phyloP scores from a whole-genome alignment of 1,140 invertebrate species.

The Drosophila malerkotliana region DNA sequence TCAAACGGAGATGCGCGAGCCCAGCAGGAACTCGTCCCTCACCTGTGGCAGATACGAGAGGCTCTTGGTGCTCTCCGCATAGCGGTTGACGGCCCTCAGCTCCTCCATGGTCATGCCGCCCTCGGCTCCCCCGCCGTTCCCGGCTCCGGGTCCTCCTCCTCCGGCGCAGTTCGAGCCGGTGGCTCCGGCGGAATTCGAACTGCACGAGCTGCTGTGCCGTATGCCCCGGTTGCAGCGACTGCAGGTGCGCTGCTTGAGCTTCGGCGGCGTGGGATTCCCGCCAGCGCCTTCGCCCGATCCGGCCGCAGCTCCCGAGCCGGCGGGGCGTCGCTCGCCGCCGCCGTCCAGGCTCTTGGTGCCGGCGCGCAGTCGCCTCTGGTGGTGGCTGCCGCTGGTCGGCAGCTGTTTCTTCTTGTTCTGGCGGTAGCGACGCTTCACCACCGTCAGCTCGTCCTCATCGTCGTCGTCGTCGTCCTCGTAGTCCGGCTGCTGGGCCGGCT shows the following conservation, averaged over 20 bases:
- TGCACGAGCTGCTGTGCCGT: slow-evolving; percentile 86
- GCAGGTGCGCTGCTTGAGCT: slow-evolving; percentile 67
- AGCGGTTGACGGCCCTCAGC: slow-evolving; percentile 92
- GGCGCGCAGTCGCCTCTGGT: slow-evolving; percentile 70
- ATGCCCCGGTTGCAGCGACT: slow-evolving; percentile 80
- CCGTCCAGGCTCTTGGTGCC: slow-evolving; percentile 77
- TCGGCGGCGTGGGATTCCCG: slow-evolving; percentile 30
- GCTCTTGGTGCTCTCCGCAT: slow-evolving; percentile 96
- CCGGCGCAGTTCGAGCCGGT: slow-evolving; percentile 83
- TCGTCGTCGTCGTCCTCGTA: slow-evolving; percentile 75
- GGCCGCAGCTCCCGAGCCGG: slow-evolving; percentile 19
- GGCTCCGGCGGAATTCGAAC: slow-evolving; percentile 86
- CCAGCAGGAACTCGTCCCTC: slow-evolving; percentile 84
- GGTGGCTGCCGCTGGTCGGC: slow-evolving; percentile 53
- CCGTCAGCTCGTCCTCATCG: slow-evolving; percentile 68
- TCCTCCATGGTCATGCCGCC: slow-evolving; percentile 92
- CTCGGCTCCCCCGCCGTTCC: slow-evolving; percentile 32
- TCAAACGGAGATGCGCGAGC: slow-evolving; percentile 81
- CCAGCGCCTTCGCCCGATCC: slow-evolving; percentile 9
- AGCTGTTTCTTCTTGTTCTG: slow-evolving; percentile 78
- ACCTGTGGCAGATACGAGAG: slow-evolving; percentile 95
- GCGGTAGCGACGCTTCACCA: slow-evolving; percentile 77
- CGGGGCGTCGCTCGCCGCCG: slow-evolving; percentile 41
- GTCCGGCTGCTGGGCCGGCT: slow-evolving; percentile 40
- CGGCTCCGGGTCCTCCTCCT: slow-evolving; percentile 87